Conservation (phyloP, 2,888 invertebrate species). For the Protonemura montana region DNA sequence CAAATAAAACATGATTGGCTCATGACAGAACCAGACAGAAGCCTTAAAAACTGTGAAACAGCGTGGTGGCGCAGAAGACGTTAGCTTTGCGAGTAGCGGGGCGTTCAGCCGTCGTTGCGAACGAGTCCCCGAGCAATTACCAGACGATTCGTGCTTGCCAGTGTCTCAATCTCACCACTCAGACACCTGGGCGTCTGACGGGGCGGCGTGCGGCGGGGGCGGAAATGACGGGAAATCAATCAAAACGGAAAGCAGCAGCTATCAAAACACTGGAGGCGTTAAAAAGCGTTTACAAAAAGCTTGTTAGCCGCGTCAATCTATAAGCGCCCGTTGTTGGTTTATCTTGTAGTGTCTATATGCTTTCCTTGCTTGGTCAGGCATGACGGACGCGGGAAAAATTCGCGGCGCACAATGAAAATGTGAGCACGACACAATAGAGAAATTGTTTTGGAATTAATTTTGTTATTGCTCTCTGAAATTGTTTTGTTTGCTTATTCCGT, state of each 20-base stretch:
- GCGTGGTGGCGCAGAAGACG: background rate
- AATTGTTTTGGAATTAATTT: background rate
- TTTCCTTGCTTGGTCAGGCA: background rate
- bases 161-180: conserved; percentile 12
- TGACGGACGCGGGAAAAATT: background rate
- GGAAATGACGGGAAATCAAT: background rate
- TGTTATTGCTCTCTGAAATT: background rate
- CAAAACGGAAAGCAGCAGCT: background rate
- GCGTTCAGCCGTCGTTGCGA: background rate
- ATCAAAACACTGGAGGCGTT: background rate
- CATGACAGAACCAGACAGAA: background rate
- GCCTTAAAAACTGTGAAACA: too few species aligned
- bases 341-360: background rate
- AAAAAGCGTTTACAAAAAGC: background rate
- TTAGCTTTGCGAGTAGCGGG: background rate
- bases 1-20: background rate
- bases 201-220: background rate
- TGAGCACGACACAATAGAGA: background rate
- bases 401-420: background rate
- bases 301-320: background rate
- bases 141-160: background rate
- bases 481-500: background rate
- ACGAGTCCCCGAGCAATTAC: background rate
- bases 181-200: background rate
- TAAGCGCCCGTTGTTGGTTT: background rate